phyloP scores from a whole-genome alignment of 37 sponge, comb jelly and placozoan genomes.

The Ephydatia muelleri region DNA sequence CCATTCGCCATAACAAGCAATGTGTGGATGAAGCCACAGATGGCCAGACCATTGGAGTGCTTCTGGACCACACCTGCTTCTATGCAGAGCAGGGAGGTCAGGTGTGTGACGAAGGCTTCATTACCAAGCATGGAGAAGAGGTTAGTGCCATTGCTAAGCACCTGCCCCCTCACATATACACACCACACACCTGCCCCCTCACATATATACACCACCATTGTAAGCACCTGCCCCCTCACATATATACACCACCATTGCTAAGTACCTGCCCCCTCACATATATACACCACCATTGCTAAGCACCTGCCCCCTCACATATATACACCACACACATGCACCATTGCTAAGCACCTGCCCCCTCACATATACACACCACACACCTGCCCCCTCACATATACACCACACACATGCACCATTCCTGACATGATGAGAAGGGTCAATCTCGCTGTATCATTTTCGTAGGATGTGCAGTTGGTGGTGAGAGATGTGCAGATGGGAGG shows the following conservation, averaged over 20 bases:
- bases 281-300: too few species aligned
- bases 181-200: too few species aligned
- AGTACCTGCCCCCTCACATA: not conserved
- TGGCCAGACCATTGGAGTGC: slow-evolving; percentile 56
- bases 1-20: slow-evolving; percentile 41
- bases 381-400: too few species aligned
- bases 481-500: slow-evolving; percentile 67
- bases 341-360: not conserved
- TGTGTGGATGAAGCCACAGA: slow-evolving; percentile 63
- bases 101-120: slow-evolving; percentile 78
- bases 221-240: not conserved
- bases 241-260: too few species aligned
- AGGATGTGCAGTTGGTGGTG: slow-evolving; percentile 66
- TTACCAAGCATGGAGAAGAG: slow-evolving; percentile 57
- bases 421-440: not conserved
- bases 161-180: not conserved
- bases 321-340: too few species aligned
- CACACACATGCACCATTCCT: too few species aligned
- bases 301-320: too few species aligned
- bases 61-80: slow-evolving; percentile 84
- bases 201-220: too few species aligned
- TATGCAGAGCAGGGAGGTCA: slow-evolving; percentile 90
- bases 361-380: not conserved
- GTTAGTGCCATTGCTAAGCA: slow-evolving; percentile 7
- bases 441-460: not conserved